Evolutionary conservation across 2,888 invertebrate species (phyloP).

Genomic region (Eupithecia subfuscata): DNA sequence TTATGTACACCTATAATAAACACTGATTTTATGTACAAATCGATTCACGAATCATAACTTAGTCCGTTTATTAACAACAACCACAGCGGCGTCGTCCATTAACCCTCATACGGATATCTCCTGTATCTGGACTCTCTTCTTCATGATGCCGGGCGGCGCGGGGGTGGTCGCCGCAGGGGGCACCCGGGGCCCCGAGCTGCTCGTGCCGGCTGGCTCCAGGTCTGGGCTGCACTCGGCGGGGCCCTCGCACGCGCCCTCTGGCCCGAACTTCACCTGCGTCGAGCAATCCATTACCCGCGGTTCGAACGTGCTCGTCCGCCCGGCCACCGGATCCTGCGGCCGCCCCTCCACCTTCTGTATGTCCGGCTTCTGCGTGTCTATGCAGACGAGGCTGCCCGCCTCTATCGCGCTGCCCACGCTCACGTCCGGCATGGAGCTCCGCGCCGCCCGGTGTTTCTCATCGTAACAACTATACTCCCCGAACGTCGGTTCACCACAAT

Average conservation of each 20-base stretch:
- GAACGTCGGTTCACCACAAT: constrained; percentile 82
- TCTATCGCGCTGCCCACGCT: constrained; percentile 86
- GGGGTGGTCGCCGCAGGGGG: constrained; percentile 77
- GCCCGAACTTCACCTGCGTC: constrained; percentile 81
- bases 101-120: constrained; percentile 93
- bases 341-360: constrained; percentile 78
- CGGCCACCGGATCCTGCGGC: constrained; percentile 63
- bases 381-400: constrained; percentile 80
- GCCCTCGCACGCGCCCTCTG: constrained; percentile 70
- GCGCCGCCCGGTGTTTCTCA: constrained; percentile 84
- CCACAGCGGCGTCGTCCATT: constrained; percentile 70
- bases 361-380: constrained; percentile 81
- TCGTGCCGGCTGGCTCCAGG: constrained; percentile 72
- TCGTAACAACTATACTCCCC: constrained; percentile 88
- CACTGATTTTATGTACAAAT: constrained; percentile 43
- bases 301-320: constrained; percentile 79
- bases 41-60: constrained; percentile 67
- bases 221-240: constrained; percentile 74
- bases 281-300: constrained; percentile 80
- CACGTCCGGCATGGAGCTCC: constrained; percentile 85
- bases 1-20: constrained; percentile 53
- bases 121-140: constrained; percentile 96
- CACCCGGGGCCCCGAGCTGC: constrained; percentile 77
- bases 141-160: constrained; percentile 90
- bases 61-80: constrained; percentile 78